Base-by-base conservation (phyloP, 2,797 vertebrate genomes). In the Momotus momota region DNA sequence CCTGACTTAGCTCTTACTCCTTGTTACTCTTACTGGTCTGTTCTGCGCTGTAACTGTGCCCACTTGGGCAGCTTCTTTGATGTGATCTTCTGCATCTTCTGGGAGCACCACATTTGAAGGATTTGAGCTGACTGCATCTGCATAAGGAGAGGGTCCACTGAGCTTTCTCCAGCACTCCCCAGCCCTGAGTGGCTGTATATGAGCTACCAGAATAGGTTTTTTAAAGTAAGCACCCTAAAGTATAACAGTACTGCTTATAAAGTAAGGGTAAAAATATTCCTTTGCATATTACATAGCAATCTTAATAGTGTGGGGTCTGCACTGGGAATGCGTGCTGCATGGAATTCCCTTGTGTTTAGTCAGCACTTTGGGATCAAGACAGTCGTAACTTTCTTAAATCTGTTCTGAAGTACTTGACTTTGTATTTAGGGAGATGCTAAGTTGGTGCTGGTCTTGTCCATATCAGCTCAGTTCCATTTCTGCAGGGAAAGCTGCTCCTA, bases 401-500 rank as follows among this genome's bases (percentile, higher is more conserved):
- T 17, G 4, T 81, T 90, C 45, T 77, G 60, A 72, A 66, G 29
- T 72, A 48, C 31, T 81, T 62, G 27, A 46, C 54, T 86, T 61
- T n/a, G n/a, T 65, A 14, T 81, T 94, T 73, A 70, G 77, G 58
- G 31, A 81, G 54, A 31, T 1, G 2, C 17, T 62, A 48, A 81
- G 43, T 49, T 90, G 52, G 9, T 77, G 55, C 41, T 75, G 66
- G 48, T 67, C 74, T 88, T 58, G 66, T 67, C 60, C 23, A 3
- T 2, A 1, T 84, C 71, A 79, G 54, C 65, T 88, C 46, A 57
- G 27, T 79, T 91, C 10, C 1, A 17, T 57, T 88, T 86, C 45
- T 91, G 21, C 52, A 62, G 48, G 41, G 64, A 93, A 91, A 64
- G 61, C 77, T 67, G 38, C n/a, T 87, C 35, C 33, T 83, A 20